Conservation (phyloP, 2,113 vertebrate species). For the Mustelus asterias region DNA sequence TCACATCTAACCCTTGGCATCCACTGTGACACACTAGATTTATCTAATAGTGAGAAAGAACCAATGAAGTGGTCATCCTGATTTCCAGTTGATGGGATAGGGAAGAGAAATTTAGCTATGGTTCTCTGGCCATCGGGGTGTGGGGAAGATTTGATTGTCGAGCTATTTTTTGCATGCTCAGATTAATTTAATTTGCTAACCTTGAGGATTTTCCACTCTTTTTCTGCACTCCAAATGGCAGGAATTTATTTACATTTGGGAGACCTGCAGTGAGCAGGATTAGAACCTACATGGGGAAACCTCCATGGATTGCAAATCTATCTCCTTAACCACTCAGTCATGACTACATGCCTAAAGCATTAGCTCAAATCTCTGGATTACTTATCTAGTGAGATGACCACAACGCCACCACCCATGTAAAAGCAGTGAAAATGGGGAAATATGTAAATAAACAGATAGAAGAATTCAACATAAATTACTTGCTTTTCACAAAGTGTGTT, state of each 20-base stretch:
- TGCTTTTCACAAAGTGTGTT: neutral
- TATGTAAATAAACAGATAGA: no score
- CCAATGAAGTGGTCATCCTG: no score
- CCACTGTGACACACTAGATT: neutral
- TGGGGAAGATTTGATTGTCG: neutral
- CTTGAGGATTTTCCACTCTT: neutral
- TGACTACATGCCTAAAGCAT: no score
- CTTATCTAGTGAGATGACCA: no score
- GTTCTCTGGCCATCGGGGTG: neutral
- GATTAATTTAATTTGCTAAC: conserved; percentile 13
- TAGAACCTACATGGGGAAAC: no score
- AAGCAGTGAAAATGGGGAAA: no score
- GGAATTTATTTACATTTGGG: neutral
- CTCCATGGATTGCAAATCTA: no score
- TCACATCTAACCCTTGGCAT: neutral
- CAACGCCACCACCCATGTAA: no score
- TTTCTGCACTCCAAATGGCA: neutral
- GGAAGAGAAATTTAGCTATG: neutral
- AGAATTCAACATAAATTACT: no score
- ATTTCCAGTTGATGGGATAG: neutral
- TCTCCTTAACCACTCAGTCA: no score
- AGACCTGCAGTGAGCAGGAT: no score
- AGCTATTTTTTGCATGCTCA: neutral
- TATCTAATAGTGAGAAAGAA: neutral
- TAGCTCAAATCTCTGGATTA: no score